Evolutionary conservation across 2,113 vertebrate species (phyloP).

Genomic region (Alouatta palliata): DNA sequence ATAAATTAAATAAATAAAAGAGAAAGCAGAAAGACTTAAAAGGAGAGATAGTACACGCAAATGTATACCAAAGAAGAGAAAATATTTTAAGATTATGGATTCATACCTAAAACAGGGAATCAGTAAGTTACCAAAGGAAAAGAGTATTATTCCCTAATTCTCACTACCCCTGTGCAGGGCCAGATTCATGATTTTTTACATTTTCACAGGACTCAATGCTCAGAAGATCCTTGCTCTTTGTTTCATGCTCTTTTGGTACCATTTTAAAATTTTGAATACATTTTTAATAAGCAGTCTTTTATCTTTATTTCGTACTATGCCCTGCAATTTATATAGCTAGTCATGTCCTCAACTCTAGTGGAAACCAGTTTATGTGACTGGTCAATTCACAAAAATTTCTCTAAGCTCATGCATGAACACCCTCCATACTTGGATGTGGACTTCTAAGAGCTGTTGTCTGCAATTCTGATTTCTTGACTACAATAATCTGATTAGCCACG

Average conservation of each 20-base stretch:
- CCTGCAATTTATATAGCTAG: not conserved
- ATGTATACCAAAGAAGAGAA: too few species aligned
- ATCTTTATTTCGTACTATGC: not conserved
- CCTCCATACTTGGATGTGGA: not conserved
- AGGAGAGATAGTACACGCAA: too few species aligned
- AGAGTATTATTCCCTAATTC: not conserved
- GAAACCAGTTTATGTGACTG: not conserved
- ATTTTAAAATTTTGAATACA: not conserved
- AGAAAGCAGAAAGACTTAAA: too few species aligned
- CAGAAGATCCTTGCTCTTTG: not conserved
- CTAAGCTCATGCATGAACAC: not conserved
- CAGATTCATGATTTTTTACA: too few species aligned
- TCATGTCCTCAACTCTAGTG: not conserved
- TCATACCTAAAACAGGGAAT: too few species aligned
- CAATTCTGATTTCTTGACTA: not conserved
- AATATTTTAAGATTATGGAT: too few species aligned
- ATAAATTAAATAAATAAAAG: too few species aligned
- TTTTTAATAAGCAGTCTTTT: not conserved
- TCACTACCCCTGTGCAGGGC: not conserved
- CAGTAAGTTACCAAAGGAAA: too few species aligned
- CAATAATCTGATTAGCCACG: not conserved
- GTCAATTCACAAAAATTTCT: not conserved
- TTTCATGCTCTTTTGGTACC: not conserved
- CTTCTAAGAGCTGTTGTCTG: not conserved
- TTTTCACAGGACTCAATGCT: not conserved